These are phyloP conservation scores for Trissolcus brochymenae DNA, from an alignment of 2,888 invertebrate species.

Conservation along the genomic window DNA sequence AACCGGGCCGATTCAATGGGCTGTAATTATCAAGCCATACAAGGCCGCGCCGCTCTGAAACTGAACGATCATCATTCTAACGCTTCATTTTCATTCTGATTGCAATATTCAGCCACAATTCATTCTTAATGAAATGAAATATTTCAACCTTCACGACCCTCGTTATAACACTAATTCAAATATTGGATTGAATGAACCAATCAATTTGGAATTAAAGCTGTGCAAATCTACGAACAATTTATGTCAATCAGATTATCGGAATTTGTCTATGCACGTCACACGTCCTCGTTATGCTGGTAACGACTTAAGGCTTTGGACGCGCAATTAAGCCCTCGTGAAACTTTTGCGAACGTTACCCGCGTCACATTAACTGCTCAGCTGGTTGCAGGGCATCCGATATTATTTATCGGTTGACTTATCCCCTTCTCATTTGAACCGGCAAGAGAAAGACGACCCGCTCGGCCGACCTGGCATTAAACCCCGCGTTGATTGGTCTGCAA, in stretches of 20 bases:
- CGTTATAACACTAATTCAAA: slow-evolving; percentile 56
- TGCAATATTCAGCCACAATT: slow-evolving; percentile 55
- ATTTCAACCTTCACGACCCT: slow-evolving; percentile 53
- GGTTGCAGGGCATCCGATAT: slow-evolving; percentile 64
- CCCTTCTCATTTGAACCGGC: slow-evolving; percentile 67
- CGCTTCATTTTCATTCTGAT: slow-evolving; percentile 54
- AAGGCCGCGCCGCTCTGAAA: slow-evolving; percentile 40
- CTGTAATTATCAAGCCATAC: slow-evolving; percentile 46
- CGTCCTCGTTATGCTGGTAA: slow-evolving; percentile 53
- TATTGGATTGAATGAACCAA: slow-evolving; percentile 55
- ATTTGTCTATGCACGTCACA: slow-evolving; percentile 55
- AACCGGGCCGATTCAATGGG: slow-evolving; percentile 44
- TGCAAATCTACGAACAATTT: slow-evolving; percentile 50
- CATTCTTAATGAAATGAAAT: slow-evolving; percentile 54
- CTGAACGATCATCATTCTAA: slow-evolving; percentile 52
- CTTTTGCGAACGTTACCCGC: slow-evolving; percentile 60
- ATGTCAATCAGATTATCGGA: slow-evolving; percentile 55
- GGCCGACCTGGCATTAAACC: slow-evolving; percentile 63
- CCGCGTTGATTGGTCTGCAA: slow-evolving; percentile 62
- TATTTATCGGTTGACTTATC: slow-evolving; percentile 71
- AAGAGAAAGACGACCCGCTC: slow-evolving; percentile 60
- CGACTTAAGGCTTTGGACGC: slow-evolving; percentile 60
- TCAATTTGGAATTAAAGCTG: slow-evolving; percentile 54
- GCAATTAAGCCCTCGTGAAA: slow-evolving; percentile 69
- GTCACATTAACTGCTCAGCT: slow-evolving; percentile 65